Evolutionary conservation across 2,113 vertebrate species (phyloP).

Genomic region (Hippolais icterina): DNA sequence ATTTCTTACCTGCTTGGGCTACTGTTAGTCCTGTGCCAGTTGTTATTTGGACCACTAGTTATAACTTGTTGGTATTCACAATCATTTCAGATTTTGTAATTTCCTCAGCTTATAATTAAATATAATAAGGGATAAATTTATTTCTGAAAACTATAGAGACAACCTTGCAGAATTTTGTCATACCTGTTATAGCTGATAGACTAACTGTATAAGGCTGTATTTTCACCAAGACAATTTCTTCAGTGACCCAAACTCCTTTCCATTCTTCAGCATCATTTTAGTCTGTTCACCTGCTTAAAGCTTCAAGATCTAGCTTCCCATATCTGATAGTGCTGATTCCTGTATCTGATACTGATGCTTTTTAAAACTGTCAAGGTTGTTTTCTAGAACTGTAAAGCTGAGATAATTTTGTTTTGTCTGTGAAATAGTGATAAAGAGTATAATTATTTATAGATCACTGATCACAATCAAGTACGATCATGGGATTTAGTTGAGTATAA

Average conservation of each 20-base stretch:
- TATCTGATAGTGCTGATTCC: not conserved
- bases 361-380: not conserved
- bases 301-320: not conserved
- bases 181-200: not conserved
- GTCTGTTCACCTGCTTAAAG: not conserved
- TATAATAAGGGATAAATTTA: not conserved
- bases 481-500: not conserved
- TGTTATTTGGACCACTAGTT: not conserved
- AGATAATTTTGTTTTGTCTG: not conserved
- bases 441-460: not conserved
- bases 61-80: not conserved
- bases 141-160: not conserved
- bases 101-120: not conserved
- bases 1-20: fast-evolving
- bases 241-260: not conserved
- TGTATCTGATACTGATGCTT: not conserved
- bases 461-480: not conserved
- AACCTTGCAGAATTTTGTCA: not conserved
- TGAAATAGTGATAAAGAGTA: not conserved
- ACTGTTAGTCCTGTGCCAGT: not conserved
- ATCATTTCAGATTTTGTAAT: not conserved
- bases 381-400: not conserved
- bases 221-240: not conserved
- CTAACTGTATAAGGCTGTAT: not conserved
- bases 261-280: not conserved